phyloP scores from a whole-genome alignment of 2,888 invertebrate genomes.

The Entomobrya multifasciata region DNA sequence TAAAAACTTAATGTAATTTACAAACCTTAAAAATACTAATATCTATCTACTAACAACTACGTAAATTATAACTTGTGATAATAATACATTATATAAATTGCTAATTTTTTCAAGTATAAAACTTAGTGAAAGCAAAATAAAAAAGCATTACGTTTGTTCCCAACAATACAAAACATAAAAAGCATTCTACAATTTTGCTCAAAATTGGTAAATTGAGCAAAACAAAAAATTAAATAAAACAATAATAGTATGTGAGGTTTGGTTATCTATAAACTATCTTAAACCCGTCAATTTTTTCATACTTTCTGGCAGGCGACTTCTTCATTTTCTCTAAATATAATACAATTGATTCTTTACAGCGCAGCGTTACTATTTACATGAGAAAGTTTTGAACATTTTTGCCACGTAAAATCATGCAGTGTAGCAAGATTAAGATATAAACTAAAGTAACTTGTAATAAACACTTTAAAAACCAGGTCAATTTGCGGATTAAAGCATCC shows the following conservation, averaged over 20 bases:
- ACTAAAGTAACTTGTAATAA: not conserved
- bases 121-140: not conserved
- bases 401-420: conserved; percentile 2
- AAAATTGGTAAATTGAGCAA: conserved; percentile 41
- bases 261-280: too few species aligned
- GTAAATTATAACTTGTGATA: not conserved
- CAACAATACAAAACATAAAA: conserved; percentile 5
- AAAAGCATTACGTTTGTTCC: not conserved
- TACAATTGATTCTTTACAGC: too few species aligned
- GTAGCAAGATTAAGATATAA: too few species aligned
- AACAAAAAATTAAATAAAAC: not conserved
- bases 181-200: conserved; percentile 12
- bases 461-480: conserved; percentile 5
- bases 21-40: not conserved
- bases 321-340: too few species aligned
- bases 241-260: not conserved
- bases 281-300: conserved; percentile 34
- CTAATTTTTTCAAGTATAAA: not conserved
- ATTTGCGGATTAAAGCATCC: conserved; percentile 45
- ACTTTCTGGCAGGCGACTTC: conserved; percentile 16
- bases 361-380: too few species aligned
- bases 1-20: too few species aligned
- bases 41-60: not conserved
- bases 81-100: not conserved
- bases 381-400: too few species aligned